Percentiles rank a stretch among this genome's conserved stretches.
Evolutionary conservation across 2,888 invertebrate genomes (phyloP).

Genomic region (Eudasyphora cyanicolor): DNA sequence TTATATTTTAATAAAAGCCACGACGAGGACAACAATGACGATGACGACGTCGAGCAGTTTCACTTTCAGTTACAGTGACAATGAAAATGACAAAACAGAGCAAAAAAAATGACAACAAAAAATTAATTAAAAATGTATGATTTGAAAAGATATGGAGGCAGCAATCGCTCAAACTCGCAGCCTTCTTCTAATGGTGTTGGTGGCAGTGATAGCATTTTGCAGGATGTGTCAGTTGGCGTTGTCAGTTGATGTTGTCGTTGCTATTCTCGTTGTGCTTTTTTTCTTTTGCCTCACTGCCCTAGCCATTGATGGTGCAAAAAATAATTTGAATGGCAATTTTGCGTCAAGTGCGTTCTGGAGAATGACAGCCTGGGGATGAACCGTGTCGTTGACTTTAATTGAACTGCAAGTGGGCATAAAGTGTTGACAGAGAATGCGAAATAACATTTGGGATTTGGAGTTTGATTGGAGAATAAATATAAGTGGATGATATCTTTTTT

Average conservation of each 20-base stretch:
- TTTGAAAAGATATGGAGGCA: neutral
- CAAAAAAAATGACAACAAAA: no score
- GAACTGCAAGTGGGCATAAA: neutral
- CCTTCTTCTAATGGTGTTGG: no score
- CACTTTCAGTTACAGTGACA: neutral
- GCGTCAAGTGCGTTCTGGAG: neutral
- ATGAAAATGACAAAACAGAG: no score
- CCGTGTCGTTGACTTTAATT: neutral
- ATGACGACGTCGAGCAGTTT: no score
- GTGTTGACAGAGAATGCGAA: neutral
- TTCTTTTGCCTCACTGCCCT: neutral
- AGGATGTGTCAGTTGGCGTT: neutral
- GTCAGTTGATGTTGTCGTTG: no score
- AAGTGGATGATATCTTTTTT: no score
- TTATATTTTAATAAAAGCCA: neutral
- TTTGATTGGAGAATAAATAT: neutral
- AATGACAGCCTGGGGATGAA: neutral
- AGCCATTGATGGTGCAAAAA: neutral
- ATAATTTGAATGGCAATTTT: neutral
- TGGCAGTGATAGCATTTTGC: neutral
- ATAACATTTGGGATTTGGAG: neutral
- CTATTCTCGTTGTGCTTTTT: neutral
- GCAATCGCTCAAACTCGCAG: neutral
- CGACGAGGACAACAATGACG: neutral
- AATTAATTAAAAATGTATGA: conserved; percentile 18